Percentiles rank a stretch among this genome's conserved stretches.
Evolutionary conservation across 2,797 vertebrate species (phyloP).

Genomic region (Lycodopsis pacificus): DNA sequence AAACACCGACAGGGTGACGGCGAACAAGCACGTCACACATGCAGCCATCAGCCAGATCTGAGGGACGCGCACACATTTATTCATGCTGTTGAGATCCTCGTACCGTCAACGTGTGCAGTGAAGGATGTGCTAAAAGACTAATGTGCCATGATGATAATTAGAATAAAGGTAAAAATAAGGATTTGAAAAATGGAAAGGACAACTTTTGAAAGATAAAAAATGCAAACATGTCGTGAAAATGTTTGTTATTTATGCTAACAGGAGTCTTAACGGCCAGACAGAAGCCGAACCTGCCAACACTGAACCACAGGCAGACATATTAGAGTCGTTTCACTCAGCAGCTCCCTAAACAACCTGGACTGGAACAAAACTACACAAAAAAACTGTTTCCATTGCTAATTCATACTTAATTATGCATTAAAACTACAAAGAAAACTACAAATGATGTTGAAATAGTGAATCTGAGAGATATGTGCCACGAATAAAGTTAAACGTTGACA

Average conservation of each 20-base stretch:
- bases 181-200: neutral
- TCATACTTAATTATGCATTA: neutral
- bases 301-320: neutral
- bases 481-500: neutral
- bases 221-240: neutral
- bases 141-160: neutral
- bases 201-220: neutral
- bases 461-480: neutral
- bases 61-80: neutral
- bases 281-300: neutral
- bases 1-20: slow-evolving; percentile 90
- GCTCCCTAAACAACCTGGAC: neutral
- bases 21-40: slow-evolving; percentile 89
- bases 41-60: slow-evolving; percentile 91
- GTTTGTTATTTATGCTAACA: neutral
- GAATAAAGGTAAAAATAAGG: neutral
- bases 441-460: neutral
- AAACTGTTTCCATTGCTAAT: neutral
- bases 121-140: neutral
- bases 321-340: neutral
- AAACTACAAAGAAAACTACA: neutral
- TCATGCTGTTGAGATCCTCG: too few relatives aligned
- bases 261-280: neutral
- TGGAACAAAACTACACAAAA: neutral
- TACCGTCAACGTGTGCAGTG: too few relatives aligned